Evolutionary conservation across 2,797 vertebrate genomes (phyloP).

Genomic region (Arvicola amphibius): DNA sequence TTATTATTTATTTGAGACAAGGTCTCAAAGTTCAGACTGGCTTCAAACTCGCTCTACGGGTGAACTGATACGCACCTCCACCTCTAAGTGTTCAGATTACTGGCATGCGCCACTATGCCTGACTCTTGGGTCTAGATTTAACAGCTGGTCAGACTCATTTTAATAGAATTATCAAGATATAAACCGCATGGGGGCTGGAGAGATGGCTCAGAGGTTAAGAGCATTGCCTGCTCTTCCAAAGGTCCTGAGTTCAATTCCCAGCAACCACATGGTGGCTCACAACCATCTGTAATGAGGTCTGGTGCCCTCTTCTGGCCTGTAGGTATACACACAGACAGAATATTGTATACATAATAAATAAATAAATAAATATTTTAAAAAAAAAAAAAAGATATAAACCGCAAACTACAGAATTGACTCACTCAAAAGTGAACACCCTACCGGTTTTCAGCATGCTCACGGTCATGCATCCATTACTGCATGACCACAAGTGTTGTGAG

Average conservation of each 20-base stretch:
- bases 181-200: too few relatives aligned
- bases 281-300: too few relatives aligned
- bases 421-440: neutral
- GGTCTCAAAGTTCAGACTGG: neutral
- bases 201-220: too few relatives aligned
- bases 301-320: too few relatives aligned
- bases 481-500: neutral
- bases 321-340: too few relatives aligned
- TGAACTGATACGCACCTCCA: neutral
- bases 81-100: neutral
- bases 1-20: neutral
- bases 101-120: neutral
- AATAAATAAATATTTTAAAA: too few relatives aligned
- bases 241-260: too few relatives aligned
- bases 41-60: neutral
- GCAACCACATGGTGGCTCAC: too few relatives aligned
- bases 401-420: neutral
- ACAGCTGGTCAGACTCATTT: neutral
- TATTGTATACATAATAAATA: too few relatives aligned
- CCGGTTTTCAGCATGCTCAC: neutral
- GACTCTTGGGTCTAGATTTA: neutral
- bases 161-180: constrained; percentile 26
- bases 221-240: too few relatives aligned
- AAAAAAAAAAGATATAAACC: constrained; percentile 35
- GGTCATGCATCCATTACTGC: neutral